Evolutionary conservation across 2,888 invertebrate genomes (phyloP).

Genomic region (Mesoligia furuncula): DNA sequence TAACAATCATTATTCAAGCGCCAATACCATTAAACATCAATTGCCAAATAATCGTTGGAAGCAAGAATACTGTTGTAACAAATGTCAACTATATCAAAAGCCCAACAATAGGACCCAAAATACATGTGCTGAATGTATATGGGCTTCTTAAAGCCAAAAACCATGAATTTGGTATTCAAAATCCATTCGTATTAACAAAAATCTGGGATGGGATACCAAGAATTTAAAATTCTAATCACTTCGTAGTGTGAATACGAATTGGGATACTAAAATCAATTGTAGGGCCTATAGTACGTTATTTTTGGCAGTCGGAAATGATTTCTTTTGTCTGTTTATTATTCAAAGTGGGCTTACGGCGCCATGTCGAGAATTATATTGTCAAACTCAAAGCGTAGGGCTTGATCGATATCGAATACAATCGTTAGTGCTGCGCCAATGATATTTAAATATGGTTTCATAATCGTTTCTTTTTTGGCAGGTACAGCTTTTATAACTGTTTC

Average conservation of each 20-base stretch:
- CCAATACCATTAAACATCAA: slow-evolving; percentile 24
- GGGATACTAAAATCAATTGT: slow-evolving; percentile 67
- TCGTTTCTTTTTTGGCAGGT: slow-evolving; percentile 44
- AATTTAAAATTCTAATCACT: slow-evolving; percentile 80
- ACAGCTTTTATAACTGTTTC: slow-evolving; percentile 27
- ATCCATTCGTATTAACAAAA: slow-evolving; percentile 83
- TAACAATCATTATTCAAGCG: slow-evolving; percentile 52
- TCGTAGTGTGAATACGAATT: slow-evolving; percentile 74
- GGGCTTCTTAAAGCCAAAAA: slow-evolving; percentile 68
- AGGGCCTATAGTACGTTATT: slow-evolving; percentile 63
- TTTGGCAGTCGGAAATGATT: slow-evolving; percentile 81
- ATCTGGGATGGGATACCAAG: slow-evolving; percentile 74
- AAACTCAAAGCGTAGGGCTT: slow-evolving; percentile 55
- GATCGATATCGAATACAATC: slow-evolving; percentile 64
- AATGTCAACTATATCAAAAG: slow-evolving; percentile 50
- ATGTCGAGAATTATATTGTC: slow-evolving; percentile 67
- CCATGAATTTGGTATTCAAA: slow-evolving; percentile 79
- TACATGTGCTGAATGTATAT: slow-evolving; percentile 69
- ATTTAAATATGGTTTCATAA: slow-evolving; percentile 60
- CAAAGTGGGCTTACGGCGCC: slow-evolving; percentile 68
- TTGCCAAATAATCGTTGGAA: slow-evolving; percentile 60
- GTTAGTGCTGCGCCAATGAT: slow-evolving; percentile 56
- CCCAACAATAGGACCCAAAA: slow-evolving; percentile 69
- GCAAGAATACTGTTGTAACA: slow-evolving; percentile 34
- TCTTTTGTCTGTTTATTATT: slow-evolving; percentile 75